Evolutionary conservation across 2,888 invertebrate species (phyloP), one percentile per base, ranked within the genome.

Genomic region (Drosophila melanosoma): DNA sequence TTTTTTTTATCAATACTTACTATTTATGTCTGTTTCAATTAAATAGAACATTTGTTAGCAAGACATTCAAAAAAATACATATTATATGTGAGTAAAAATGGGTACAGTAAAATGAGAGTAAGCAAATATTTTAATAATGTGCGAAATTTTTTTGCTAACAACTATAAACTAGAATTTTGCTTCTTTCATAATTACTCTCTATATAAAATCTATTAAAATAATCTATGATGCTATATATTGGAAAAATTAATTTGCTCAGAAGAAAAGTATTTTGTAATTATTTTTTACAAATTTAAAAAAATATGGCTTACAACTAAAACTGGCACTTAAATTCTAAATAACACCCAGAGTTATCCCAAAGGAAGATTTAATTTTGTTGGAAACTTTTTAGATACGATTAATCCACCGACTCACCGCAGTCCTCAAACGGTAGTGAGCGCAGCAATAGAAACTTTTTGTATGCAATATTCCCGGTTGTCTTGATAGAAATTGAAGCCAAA

Each of bases 391-490:
- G 12, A n/a, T 6, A 20, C 15, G 29, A 15, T 8, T 11, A 15
- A 17, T 8, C 5, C 5, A 45, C 12, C 15, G 4, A 85, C 92
- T 91, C 61, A 91, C 91, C 91, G 66, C 91, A 91, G 69, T 91
- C 91, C 80, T 91, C 91, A 48, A 91, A 91, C 1, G 91, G 87
- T 35, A 91, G 56, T 10, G 89, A 85, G 42, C 76, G 81, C 17
- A 78, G 20, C 40, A 72, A 67, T 57, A 88, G 52, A 5, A 82
- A 45, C 58, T 73, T 79, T 33, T 65, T 73, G 45, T 82, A 79
- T 29, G 76, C 77, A n/a, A 71, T 62, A 29, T 67, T 69, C 8
- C 61, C 62, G 23, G 59, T 69, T 11, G 69, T 51, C 35, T 64
- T 69, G 8, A 66, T 58, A 8, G 63, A 45, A 26, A 59, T 49